Percentiles rank a stretch among this genome's conserved stretches.
These are phyloP conservation scores for Galbula dea DNA, from an alignment of 2,113 vertebrate species.

Conservation along the genomic window DNA sequence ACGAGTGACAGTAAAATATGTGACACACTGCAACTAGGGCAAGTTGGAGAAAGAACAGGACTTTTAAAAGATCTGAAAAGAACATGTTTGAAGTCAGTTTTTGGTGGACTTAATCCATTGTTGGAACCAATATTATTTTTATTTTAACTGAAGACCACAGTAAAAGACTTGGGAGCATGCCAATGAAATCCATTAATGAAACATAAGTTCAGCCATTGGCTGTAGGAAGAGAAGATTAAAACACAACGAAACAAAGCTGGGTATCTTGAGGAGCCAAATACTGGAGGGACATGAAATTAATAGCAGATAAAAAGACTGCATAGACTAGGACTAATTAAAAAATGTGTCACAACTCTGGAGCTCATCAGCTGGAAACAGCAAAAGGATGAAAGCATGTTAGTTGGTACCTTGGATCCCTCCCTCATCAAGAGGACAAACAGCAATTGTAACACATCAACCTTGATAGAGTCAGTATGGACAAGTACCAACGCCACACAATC, in stretches of 20 bases:
- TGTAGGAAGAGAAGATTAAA: background rate
- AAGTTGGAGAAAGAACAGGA: background rate
- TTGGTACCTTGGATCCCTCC: background rate
- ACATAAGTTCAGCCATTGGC: background rate
- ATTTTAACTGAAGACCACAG: background rate
- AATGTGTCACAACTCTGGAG: background rate
- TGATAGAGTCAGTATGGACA: background rate
- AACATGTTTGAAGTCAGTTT: background rate
- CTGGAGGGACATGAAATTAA: background rate
- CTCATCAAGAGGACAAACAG: background rate
- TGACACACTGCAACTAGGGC: background rate
- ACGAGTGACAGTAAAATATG: background rate
- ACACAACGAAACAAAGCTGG: background rate
- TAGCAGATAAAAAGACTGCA: background rate
- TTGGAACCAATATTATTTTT: background rate
- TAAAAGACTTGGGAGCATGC: background rate
- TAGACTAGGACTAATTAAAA: background rate
- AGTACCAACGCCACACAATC: background rate
- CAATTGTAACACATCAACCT: background rate
- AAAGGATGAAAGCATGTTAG: background rate
- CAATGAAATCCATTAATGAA: background rate
- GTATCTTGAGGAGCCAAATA: background rate
- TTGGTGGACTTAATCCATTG: background rate
- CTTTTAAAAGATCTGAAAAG: background rate
- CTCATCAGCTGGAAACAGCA: background rate